phyloP scores from a whole-genome alignment of 1,140 invertebrate genomes.

The Drosophila simulans region DNA sequence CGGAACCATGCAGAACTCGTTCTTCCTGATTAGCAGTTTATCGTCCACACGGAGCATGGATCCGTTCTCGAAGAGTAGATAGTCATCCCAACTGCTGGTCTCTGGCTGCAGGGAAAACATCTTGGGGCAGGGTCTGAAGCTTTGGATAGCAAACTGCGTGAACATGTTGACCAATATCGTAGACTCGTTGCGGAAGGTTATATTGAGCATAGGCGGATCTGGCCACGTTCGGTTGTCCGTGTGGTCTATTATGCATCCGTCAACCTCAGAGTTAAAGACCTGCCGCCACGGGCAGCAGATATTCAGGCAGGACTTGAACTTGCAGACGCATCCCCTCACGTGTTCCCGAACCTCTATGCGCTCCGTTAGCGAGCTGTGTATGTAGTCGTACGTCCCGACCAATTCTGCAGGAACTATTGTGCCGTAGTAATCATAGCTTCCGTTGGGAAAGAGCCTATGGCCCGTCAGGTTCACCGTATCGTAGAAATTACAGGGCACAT shows the following conservation, averaged over 20 bases:
- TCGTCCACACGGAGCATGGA: slow-evolving; percentile 66
- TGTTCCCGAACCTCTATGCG: slow-evolving; percentile 63
- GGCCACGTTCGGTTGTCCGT: slow-evolving; percentile 50
- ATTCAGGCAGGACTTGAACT: slow-evolving; percentile 77
- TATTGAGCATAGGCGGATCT: slow-evolving; percentile 47
- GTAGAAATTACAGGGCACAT: slow-evolving; percentile 73
- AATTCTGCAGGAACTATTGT: slow-evolving; percentile 65
- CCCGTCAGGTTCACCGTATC: slow-evolving; percentile 78
- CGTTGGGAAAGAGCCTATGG: slow-evolving; percentile 53
- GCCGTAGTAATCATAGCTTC: slow-evolving; percentile 70
- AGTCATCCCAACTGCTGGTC: slow-evolving; percentile 51
- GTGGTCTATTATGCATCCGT: slow-evolving; percentile 44
- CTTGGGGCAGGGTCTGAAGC: slow-evolving; percentile 67
- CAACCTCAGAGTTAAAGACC: slow-evolving; percentile 27
- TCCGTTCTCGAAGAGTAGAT: slow-evolving; percentile 66
- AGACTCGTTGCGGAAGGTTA: slow-evolving; percentile 54
- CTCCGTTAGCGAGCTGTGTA: slow-evolving; percentile 63
- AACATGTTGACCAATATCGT: slow-evolving; percentile 56
- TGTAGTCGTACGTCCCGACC: slow-evolving; percentile 69
- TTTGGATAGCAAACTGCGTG: slow-evolving; percentile 71
- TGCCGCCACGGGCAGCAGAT: slow-evolving; percentile 77
- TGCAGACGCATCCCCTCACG: slow-evolving; percentile 72
- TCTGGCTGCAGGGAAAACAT: slow-evolving; percentile 74
- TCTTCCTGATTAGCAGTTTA: slow-evolving; percentile 49
- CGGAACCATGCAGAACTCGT: slow-evolving; percentile 71